Evolutionary conservation across 1,140 invertebrate genomes (phyloP), one percentile per base, ranked within the genome.

Genomic region (Drosophila leontia): DNA sequence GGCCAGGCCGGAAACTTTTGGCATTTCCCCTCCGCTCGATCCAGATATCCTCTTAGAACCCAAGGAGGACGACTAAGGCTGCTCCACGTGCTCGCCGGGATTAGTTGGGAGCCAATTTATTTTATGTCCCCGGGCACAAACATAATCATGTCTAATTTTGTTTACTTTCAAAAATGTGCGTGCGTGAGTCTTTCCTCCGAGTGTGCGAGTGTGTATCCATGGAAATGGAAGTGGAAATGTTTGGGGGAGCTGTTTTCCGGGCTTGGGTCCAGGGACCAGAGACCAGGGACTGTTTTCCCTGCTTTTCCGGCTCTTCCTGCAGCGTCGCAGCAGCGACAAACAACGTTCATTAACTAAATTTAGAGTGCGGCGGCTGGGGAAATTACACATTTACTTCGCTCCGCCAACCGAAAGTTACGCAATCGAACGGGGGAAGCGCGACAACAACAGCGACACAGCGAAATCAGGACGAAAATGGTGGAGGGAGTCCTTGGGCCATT

Each of bases 121-220:
- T 91, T 91, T 91, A 91, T 91, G 83, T 81, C 80, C 78, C 82
- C 57, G 80, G 78, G 80, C 78, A 91, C 88, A 91, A 91, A 90
- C 82, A 90, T 90, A 90, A 90, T 90, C 85, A 90, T 90, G 71
- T 90, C 85, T 90, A 90, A 91, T 91, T 91, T 91, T 91, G 87
- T 88, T 91, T 91, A 91, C 88, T 87, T 91, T 87, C 80, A 83
- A 91, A 91, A 91, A 91, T 87, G 83, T 81, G 83, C 69, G 87
- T 88, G 81, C 81, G 78, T 79, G 81, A 79, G 78, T 81, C 59
- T 88, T 83, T 83, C 57, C 63, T 26, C 19, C 59, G 77, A 72
- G 44, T 76, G 41, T 71, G 62, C 59, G 65, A 58, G 65, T 62
- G 74, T 72, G 53, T 75, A 65, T 63, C 72, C 55, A 48, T 70